Evolutionary conservation across 2,113 vertebrate genomes (phyloP).

Genomic region (Protomyctophum bolini): DNA sequence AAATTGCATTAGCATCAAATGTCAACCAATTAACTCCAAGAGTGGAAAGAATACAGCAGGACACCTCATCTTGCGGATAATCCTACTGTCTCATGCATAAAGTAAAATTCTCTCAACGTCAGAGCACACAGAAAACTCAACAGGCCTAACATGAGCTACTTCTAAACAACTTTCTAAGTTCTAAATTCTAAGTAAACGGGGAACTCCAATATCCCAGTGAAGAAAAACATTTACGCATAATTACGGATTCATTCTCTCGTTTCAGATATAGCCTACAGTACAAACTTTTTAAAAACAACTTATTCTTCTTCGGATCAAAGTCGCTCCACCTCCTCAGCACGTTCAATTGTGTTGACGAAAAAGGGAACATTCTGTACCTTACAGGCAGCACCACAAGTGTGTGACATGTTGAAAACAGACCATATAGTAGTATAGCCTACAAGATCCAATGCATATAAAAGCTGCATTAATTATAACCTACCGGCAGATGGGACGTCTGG

Average conservation of each 20-base stretch:
- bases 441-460: neutral
- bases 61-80: constrained; percentile 9
- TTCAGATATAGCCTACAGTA: no score
- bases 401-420: constrained; percentile 5
- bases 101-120: neutral
- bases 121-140: no score
- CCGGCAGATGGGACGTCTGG: constrained; percentile 43
- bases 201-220: no score
- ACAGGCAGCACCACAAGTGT: neutral
- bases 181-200: no score
- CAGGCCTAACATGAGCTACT: no score
- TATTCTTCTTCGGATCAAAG: neutral
- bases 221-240: no score
- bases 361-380: constrained; percentile 56
- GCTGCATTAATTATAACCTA: constrained; percentile 40
- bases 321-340: neutral
- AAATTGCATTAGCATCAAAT: constrained; percentile 75
- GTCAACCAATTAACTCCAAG: constrained; percentile 44
- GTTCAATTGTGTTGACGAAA: neutral
- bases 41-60: constrained; percentile 2
- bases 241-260: no score
- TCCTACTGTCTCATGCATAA: constrained; percentile 34
- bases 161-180: no score
- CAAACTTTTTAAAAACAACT: no score
- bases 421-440: neutral